phyloP scores from a whole-genome alignment of 2,888 invertebrate genomes.

The Amiota communis region DNA sequence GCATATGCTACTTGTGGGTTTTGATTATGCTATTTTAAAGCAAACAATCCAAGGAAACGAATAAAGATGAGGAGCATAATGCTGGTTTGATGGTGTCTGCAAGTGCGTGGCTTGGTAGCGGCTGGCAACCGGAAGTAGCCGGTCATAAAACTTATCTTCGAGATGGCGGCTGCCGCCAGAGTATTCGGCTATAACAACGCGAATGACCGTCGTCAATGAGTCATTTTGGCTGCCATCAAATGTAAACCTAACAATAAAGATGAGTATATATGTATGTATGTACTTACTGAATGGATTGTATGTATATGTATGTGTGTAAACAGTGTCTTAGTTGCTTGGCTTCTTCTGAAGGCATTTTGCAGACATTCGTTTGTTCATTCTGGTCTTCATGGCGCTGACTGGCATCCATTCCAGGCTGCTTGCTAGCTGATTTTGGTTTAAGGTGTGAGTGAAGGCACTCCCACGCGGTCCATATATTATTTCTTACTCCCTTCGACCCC shows the following conservation, averaged over 20 bases:
- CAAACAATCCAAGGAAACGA: not conserved
- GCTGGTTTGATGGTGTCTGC: not conserved
- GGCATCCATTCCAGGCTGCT: conserved; percentile 28
- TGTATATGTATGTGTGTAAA: conserved; percentile 25
- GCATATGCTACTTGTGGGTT: not conserved
- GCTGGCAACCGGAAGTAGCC: conserved; percentile 64
- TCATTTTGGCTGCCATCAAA: conserved; percentile 51
- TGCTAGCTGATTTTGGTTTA: not conserved
- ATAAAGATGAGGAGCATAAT: not conserved
- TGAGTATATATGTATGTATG: not conserved
- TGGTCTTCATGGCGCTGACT: conserved; percentile 49
- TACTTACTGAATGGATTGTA: not conserved
- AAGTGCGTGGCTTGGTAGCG: conserved; percentile 23
- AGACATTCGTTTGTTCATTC: not conserved
- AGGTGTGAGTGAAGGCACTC: conserved; percentile 6
- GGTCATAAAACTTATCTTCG: conserved; percentile 62
- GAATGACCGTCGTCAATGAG: conserved; percentile 53
- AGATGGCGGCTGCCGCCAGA: conserved; percentile 53
- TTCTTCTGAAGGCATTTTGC: conserved; percentile 16
- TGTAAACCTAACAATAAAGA: not conserved
- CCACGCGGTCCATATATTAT: no score
- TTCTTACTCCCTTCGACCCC: no score
- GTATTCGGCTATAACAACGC: conserved; percentile 29
- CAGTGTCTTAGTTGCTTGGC: conserved; percentile 16
- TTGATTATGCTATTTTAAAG: conserved; percentile 10